A percentile compares a stretch with the other conserved stretches of the same genome.
Conservation (phyloP, 2,113 vertebrate species). For the Corydoras sp. region DNA sequence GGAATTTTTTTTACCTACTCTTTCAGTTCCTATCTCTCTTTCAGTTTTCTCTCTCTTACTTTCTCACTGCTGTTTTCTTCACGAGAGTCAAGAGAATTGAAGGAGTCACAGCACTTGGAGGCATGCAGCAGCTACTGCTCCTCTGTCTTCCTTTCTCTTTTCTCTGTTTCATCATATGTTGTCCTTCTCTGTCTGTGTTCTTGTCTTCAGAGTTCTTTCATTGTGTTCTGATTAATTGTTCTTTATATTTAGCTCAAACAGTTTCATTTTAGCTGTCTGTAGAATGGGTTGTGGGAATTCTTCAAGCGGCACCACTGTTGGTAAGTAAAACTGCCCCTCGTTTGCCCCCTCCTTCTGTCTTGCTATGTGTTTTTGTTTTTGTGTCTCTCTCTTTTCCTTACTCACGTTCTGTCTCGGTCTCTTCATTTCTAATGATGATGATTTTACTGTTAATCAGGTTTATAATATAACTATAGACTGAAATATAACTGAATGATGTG, state of each 20-base stretch:
- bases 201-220: neutral
- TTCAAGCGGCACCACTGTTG: conserved; percentile 17
- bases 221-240: neutral
- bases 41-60: neutral
- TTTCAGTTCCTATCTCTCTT: neutral
- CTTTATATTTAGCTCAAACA: neutral
- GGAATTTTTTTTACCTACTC: conserved; percentile 26
- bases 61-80: conserved; percentile 17
- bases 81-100: neutral
- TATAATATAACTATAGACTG: no score
- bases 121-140: neutral
- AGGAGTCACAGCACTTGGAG: conserved; percentile 11
- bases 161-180: neutral
- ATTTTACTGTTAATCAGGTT: no score
- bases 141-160: conserved; percentile 3
- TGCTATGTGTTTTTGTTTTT: no score
- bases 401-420: no score
- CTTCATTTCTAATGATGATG: no score
- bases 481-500: no score
- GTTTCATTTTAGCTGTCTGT: no score
- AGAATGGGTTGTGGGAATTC: neutral
- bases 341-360: no score
- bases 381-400: no score
- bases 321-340: neutral
- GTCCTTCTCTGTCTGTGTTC: neutral